A percentile compares a stretch with the other conserved stretches of the same genome.
These are phyloP conservation scores for Sphecodes monilicornis DNA, from an alignment of 2,888 invertebrate species.

Conservation along the genomic window DNA sequence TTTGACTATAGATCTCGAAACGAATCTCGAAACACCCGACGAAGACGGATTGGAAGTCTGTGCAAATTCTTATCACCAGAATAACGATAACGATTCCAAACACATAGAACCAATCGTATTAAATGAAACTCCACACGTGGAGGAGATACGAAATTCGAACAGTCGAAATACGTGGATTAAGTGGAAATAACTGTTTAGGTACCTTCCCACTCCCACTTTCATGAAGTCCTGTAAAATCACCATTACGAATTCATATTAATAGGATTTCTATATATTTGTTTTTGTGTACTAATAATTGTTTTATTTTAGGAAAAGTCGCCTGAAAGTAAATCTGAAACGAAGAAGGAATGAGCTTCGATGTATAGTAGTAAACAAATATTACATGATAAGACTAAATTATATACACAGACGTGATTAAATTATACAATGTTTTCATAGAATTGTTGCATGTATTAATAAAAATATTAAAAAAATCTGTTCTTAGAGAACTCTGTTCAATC, in stretches of 20 bases:
- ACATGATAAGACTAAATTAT: conserved; percentile 9
- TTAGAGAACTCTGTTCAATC: neutral
- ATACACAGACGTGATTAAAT: conserved; percentile 28
- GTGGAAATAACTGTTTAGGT: conserved; percentile 51
- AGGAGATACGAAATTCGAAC: conserved; percentile 33
- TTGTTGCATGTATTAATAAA: conserved; percentile 31
- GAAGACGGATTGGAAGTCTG: conserved; percentile 20
- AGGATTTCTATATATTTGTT: neutral
- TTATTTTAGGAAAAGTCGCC: conserved; percentile 48
- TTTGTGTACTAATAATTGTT: neutral
- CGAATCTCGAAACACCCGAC: conserved; percentile 28
- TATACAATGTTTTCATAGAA: conserved; percentile 27
- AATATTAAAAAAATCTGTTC: neutral
- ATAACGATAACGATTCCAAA: conserved; percentile 35
- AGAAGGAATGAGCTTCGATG: conserved; percentile 21
- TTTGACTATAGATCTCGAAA: conserved; percentile 36
- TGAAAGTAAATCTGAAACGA: conserved; percentile 27
- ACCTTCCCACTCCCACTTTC: neutral
- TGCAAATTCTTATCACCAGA: conserved; percentile 18
- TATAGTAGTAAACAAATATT: conserved; percentile 31
- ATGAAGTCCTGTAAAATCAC: neutral
- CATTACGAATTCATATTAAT: neutral
- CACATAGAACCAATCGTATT: conserved; percentile 25
- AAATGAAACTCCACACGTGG: conserved; percentile 16
- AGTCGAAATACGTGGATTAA: conserved; percentile 19